A percentile compares a stretch with the other conserved stretches of the same genome.
Conservation (phyloP, 2,113 vertebrate species). For the Sceloporus undulatus region DNA sequence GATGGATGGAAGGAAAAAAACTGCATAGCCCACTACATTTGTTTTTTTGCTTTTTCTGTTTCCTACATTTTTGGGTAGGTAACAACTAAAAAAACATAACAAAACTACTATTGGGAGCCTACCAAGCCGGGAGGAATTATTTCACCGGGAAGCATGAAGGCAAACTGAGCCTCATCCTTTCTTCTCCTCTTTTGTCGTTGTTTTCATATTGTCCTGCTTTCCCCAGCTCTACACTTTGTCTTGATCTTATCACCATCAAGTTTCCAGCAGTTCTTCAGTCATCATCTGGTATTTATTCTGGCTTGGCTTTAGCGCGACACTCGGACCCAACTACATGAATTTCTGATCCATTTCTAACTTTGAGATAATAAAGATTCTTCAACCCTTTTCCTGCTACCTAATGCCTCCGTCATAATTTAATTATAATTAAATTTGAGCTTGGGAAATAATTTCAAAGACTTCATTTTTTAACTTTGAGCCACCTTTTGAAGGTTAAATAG, state of each 20-base stretch:
- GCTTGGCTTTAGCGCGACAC: background rate
- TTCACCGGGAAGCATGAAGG: background rate
- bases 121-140: background rate
- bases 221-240: background rate
- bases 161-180: background rate
- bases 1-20: background rate
- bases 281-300: slow-evolving; percentile 12
- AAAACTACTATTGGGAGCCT: background rate
- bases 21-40: background rate
- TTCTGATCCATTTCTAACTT: slow-evolving; percentile 21
- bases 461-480: background rate
- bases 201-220: background rate
- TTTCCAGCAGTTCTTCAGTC: background rate
- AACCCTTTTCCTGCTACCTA: slow-evolving; percentile 1
- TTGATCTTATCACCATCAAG: slow-evolving; percentile 5
- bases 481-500: background rate
- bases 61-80: background rate
- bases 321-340: background rate
- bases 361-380: slow-evolving; percentile 8
- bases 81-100: background rate
- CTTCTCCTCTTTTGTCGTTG: background rate
- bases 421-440: slow-evolving; percentile 24
- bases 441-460: slow-evolving; percentile 14
- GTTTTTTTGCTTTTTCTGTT: background rate
- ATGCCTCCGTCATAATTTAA: slow-evolving; percentile 22